Evolutionary conservation across 2,888 invertebrate genomes (phyloP).

Genomic region (Orchesella flavescens): DNA sequence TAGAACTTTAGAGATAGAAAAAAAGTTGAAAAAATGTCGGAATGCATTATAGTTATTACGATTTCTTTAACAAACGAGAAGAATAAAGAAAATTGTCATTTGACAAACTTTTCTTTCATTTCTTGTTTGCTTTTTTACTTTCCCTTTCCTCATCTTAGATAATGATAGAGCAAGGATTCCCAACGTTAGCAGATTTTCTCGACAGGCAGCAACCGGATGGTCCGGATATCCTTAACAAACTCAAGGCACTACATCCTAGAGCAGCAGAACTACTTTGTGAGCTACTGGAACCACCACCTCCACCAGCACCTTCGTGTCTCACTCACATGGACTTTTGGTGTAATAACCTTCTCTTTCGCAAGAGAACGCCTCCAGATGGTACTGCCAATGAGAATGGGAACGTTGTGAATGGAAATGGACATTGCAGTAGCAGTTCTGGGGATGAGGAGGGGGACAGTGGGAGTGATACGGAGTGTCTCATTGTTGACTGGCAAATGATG

Average conservation of each 20-base stretch:
- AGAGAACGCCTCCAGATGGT: conserved; percentile 61
- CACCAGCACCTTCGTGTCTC: conserved; percentile 68
- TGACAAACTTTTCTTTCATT: not conserved
- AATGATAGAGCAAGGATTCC: conserved; percentile 72
- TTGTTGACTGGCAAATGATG: conserved; percentile 73
- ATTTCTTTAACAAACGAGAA: no score
- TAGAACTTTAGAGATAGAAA: no score
- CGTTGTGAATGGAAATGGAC: conserved; percentile 46
- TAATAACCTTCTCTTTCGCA: conserved; percentile 72
- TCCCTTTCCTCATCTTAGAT: conserved; percentile 47
- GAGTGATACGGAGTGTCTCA: conserved; percentile 68
- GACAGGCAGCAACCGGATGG: conserved; percentile 71
- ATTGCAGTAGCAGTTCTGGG: conserved; percentile 32
- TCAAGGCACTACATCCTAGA: conserved; percentile 70
- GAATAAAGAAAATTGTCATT: no score
- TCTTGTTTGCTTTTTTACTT: not conserved
- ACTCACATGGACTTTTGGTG: conserved; percentile 73
- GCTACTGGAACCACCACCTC: conserved; percentile 70
- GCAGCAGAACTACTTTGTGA: conserved; percentile 70
- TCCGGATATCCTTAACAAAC: conserved; percentile 66
- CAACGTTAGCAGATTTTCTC: conserved; percentile 69
- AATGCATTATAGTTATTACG: no score
- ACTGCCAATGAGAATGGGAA: conserved; percentile 43
- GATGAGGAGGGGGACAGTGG: conserved; percentile 30
- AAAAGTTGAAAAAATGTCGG: no score